Percentiles rank a stretch among this genome's conserved stretches.
phyloP scores from a whole-genome alignment of 2,113 vertebrate genomes.

The Tenebrosternarchus preto region DNA sequence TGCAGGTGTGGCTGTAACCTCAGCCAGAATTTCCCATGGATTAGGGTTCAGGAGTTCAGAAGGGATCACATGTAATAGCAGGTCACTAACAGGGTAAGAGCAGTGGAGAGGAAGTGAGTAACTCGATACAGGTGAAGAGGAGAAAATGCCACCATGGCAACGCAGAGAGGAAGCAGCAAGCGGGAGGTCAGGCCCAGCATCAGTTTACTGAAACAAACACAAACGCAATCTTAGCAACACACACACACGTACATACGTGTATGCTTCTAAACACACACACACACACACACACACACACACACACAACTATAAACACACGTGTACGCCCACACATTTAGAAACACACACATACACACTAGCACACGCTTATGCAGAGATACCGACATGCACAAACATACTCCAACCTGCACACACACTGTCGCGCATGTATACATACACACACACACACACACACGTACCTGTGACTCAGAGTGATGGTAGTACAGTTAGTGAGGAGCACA shows the following conservation, averaged over 20 bases:
- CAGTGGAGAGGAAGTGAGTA: slow-evolving; percentile 79
- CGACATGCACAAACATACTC: background rate
- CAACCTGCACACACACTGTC: slow-evolving; percentile 2
- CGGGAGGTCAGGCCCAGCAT: slow-evolving; percentile 77
- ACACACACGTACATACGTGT: background rate
- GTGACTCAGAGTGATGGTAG: slow-evolving; percentile 56
- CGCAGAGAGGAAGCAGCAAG: slow-evolving; percentile 81
- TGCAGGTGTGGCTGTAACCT: slow-evolving; percentile 25
- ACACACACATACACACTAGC: background rate
- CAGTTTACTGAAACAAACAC: slow-evolving; percentile 77
- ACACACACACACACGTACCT: slow-evolving; percentile 28
- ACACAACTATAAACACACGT: background rate
- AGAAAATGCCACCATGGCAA: slow-evolving; percentile 85
- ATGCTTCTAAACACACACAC: slow-evolving; percentile 5
- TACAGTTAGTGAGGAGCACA: slow-evolving; percentile 85
- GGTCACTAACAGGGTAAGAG: slow-evolving; percentile 78
- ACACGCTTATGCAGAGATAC: background rate
- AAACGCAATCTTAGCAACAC: background rate
- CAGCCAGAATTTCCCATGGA: background rate
- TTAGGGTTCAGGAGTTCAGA: background rate
- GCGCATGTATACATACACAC: background rate
- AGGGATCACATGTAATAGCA: slow-evolving; percentile 81
- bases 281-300: slow-evolving; percentile 7
- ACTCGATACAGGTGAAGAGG: slow-evolving; percentile 87
- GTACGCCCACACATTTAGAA: background rate